These are phyloP conservation scores for Drymodes brunneopygia DNA, from an alignment of 2,113 vertebrate species.

Conservation along the genomic window DNA sequence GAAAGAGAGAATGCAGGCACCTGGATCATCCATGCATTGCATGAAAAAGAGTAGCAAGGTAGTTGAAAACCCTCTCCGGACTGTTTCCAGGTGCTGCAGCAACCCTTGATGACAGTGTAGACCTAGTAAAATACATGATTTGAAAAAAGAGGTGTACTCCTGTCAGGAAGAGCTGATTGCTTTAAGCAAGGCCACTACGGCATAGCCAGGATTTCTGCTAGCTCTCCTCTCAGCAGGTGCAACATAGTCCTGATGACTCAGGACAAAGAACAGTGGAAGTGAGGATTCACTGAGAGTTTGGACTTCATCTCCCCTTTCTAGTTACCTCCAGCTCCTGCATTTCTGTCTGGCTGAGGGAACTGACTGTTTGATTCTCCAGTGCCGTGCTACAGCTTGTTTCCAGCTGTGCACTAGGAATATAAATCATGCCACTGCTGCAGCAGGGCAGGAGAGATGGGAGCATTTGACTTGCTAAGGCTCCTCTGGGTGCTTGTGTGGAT, in stretches of 20 bases:
- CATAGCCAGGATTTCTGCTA: background rate
- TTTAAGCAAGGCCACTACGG: background rate
- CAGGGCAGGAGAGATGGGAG: background rate
- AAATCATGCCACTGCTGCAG: background rate
- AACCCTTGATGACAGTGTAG: background rate
- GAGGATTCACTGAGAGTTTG: background rate
- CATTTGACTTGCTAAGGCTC: background rate
- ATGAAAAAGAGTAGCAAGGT: background rate
- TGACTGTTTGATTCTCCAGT: background rate
- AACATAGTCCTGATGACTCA: background rate
- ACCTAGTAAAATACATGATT: background rate
- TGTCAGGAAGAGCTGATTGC: background rate
- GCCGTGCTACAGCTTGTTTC: background rate
- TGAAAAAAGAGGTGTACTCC: background rate
- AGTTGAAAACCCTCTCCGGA: background rate
- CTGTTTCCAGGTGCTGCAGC: background rate
- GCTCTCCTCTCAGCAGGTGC: background rate
- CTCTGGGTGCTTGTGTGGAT: background rate
- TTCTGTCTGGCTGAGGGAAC: background rate
- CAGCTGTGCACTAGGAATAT: conserved; percentile 38
- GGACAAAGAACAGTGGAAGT: background rate
- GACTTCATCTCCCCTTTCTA: background rate
- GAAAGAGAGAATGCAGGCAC: background rate
- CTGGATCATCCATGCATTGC: background rate
- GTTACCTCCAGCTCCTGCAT: background rate